Evolutionary conservation across 2,888 invertebrate genomes (phyloP), one percentile per base, ranked within the genome.

Genomic region (Epiblema foenella): DNA sequence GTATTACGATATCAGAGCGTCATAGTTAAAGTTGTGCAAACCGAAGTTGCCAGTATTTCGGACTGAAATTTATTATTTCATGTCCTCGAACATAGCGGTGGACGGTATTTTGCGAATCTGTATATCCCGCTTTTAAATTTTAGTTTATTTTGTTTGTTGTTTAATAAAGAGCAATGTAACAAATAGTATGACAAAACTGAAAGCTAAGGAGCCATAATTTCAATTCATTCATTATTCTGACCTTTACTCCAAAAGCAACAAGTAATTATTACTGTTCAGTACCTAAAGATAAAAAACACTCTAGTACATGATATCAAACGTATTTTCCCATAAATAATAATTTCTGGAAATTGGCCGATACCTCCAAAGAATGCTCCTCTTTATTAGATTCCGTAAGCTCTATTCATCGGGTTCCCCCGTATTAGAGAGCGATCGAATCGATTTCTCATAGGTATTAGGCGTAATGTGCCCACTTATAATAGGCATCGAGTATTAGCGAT

Each of bases 311-410:
- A 64, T 39, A 15, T 33, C n/a, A 39, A 52, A n/a, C 64, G 33
- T 64, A 54, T 64, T 64, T 24, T 39, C 51, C 64, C 39, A 72
- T 73, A 75, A 75, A 77, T 76, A 73, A 75, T 74, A 73, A 75
- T 73, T 72, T 79, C 73, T 76, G 29, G 78, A 89, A 90, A 91
- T 91, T 88, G 91, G 86, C 78, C 77, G 81, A 80, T 81, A 76
- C 81, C 80, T 80, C 74, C 81, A 78, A 87, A 89, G 90, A 90
- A 91, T 89, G 85, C 85, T 79, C 89, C 87, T 88, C 87, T 90
- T 91, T 92, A 93, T 93, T 92, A 91, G 91, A 92, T 92, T 93
- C 90, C 89, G 80, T 89, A 90, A 91, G 88, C 91, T 78, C 89
- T 87, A 91, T 92, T 91, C 91, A 91, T 84, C 86, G 85, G 87